Conservation (phyloP, 2,797 vertebrate species). For the Danio kyathit region DNA sequence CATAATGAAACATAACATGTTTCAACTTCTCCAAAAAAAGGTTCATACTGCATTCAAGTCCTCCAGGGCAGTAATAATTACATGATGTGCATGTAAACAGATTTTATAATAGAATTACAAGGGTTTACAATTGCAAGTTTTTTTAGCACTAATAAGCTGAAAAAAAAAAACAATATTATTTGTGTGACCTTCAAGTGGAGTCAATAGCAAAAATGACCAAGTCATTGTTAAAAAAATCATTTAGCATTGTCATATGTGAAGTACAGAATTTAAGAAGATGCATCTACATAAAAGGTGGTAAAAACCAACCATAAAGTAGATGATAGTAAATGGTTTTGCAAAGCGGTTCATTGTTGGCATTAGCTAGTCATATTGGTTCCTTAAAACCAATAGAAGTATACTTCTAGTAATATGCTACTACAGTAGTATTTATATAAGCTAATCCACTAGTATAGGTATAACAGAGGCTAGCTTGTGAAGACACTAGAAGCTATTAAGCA, state of each 20-base stretch:
- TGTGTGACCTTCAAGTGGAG: neutral
- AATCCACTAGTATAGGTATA: no score
- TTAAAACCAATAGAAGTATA: no score
- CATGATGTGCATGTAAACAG: neutral
- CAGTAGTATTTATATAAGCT: no score
- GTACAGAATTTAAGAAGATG: neutral
- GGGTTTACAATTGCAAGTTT: neutral
- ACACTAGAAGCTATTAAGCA: no score
- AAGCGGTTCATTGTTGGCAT: neutral
- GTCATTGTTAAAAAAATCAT: no score
- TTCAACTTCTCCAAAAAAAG: neutral
- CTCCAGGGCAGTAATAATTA: neutral
- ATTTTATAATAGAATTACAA: neutral
- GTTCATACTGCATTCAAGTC: neutral
- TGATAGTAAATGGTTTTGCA: neutral
- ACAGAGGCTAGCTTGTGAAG: no score
- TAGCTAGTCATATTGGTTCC: no score
- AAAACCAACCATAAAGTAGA: no score
- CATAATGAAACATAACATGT: constrained; percentile 8
- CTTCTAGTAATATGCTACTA: no score
- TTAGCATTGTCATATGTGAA: no score
- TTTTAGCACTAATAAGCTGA: no score
- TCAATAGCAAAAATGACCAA: neutral
- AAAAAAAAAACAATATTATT: no score
- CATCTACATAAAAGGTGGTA: neutral